Percentiles rank a stretch among this genome's conserved stretches.
These are phyloP conservation scores for Alligator sinensis DNA, from an alignment of 2,113 vertebrate genomes.

Conservation along the genomic window DNA sequence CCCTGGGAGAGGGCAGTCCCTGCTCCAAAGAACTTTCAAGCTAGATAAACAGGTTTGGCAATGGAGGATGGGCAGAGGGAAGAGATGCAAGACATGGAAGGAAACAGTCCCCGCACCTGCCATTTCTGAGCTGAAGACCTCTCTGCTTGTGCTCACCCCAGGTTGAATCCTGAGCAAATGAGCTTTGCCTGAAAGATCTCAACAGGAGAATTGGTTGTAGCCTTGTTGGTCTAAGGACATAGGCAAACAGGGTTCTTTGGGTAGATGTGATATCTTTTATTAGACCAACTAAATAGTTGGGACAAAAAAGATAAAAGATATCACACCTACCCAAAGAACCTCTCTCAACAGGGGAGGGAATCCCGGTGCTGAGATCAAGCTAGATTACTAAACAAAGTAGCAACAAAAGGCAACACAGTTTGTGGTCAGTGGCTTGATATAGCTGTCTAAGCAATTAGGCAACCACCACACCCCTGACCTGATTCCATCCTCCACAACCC, in stretches of 20 bases:
- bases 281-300: too few species aligned
- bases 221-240: too few species aligned
- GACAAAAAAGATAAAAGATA: too few species aligned
- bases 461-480: not conserved
- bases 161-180: fast-evolving
- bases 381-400: fast-evolving
- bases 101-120: fast-evolving
- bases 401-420: too few species aligned
- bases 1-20: not conserved
- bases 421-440: not conserved
- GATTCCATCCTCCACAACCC: not conserved
- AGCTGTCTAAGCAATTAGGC: fast-evolving
- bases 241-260: too few species aligned
- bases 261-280: too few species aligned
- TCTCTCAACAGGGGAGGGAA: not conserved
- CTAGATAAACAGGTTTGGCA: not conserved
- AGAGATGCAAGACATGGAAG: not conserved
- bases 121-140: not conserved
- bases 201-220: too few species aligned
- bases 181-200: not conserved
- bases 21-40: not conserved
- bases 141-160: fast-evolving
- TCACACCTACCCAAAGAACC: too few species aligned
- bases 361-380: not conserved
- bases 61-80: not conserved